These are phyloP conservation scores for Umimayanthus kanabou DNA, from an alignment of 92 coral and sea anemone species.

Conservation along the genomic window DNA sequence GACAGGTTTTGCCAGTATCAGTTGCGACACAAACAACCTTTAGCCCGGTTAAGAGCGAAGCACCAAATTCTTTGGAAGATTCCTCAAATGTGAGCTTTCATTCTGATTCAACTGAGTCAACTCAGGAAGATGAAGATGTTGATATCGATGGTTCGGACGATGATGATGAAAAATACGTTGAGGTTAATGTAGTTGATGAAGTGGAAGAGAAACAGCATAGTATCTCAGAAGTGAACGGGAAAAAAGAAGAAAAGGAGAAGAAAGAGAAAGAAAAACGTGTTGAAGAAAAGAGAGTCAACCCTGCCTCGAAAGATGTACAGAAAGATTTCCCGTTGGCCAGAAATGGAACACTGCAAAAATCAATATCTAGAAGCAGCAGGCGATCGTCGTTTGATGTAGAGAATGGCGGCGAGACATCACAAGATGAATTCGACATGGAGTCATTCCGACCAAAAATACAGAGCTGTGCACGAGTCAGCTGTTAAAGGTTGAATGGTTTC, in stretches of 20 bases:
- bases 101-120: constrained; percentile 61
- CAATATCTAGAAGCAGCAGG: constrained; percentile 20
- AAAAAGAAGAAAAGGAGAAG: constrained; percentile 6
- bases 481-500: not conserved
- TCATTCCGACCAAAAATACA: constrained; percentile 76
- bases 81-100: constrained; percentile 33
- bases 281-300: constrained; percentile 1
- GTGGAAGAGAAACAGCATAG: constrained; percentile 28
- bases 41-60: constrained; percentile 57
- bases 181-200: constrained; percentile 54
- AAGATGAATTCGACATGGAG: constrained; percentile 57
- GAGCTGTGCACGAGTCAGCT: constrained; percentile 87
- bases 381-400: constrained; percentile 6
- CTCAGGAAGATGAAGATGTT: constrained; percentile 76
- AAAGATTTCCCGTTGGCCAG: constrained; percentile 10
- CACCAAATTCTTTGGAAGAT: constrained; percentile 43
- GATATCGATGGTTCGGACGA: constrained; percentile 63
- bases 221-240: constrained; percentile 51
- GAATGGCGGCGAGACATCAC: constrained; percentile 24
- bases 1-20: constrained; percentile 79
- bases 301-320: constrained; percentile 36
- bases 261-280: constrained; percentile 13
- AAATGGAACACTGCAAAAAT: constrained; percentile 1
- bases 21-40: constrained; percentile 93
- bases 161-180: constrained; percentile 36